Conservation (phyloP, 2,113 vertebrate species). For the Colaptes auratus region DNA sequence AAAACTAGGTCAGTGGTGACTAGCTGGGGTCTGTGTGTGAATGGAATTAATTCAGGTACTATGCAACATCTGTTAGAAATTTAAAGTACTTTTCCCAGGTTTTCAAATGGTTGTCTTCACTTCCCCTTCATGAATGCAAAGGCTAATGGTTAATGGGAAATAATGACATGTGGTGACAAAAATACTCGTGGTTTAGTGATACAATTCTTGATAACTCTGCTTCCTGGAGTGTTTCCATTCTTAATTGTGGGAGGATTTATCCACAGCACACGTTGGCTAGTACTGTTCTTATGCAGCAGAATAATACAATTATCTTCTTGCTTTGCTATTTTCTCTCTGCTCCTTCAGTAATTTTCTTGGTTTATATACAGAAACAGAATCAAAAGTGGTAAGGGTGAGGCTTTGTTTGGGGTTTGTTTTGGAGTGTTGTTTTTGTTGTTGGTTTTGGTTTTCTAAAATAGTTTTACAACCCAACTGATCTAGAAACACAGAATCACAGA, state of each 20-base stretch:
- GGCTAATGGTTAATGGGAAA: not conserved
- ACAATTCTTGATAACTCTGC: not conserved
- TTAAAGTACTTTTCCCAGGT: not conserved
- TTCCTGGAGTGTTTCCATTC: not conserved
- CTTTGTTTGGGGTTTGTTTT: too few species aligned
- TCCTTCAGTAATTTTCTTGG: not conserved
- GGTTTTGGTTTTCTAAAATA: not conserved
- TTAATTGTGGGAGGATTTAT: conserved; percentile 35
- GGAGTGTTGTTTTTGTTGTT: too few species aligned
- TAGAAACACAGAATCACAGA: too few species aligned
- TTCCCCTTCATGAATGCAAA: not conserved
- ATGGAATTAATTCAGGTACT: not conserved
- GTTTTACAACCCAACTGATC: not conserved
- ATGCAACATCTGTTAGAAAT: not conserved
- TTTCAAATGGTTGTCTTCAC: not conserved
- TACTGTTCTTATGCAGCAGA: not conserved
- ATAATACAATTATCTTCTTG: not conserved
- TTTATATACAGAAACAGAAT: not conserved
- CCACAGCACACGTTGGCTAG: not conserved
- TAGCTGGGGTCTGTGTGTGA: not conserved
- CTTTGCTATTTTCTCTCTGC: not conserved
- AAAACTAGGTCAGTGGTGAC: not conserved
- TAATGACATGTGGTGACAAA: not conserved
- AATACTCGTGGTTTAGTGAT: not conserved
- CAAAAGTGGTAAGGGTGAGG: not conserved